These are phyloP conservation scores for Microctonus aethiopoides DNA, from an alignment of 2,888 invertebrate genomes.

Conservation along the genomic window DNA sequence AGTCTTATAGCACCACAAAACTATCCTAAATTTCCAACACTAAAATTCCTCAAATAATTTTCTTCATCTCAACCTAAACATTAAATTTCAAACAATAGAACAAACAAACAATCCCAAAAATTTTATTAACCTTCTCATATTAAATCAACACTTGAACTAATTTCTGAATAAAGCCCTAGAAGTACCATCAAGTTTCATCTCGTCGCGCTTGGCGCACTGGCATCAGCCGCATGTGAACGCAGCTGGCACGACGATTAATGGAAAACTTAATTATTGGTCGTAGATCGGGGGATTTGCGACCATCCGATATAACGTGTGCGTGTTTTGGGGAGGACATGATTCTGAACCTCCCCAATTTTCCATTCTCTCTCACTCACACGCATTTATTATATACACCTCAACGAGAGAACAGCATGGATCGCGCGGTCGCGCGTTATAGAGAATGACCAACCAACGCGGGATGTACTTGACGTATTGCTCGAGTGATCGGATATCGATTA, in stretches of 20 bases:
- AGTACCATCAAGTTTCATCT: background rate
- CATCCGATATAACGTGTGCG: conserved; percentile 16
- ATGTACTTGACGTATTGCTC: conserved; percentile 64
- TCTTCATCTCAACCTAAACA: too few species aligned
- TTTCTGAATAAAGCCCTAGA: background rate
- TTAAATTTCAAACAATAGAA: too few species aligned
- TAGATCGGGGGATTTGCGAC: conserved; percentile 38
- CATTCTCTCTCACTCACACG: conserved; percentile 9
- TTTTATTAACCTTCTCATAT: too few species aligned
- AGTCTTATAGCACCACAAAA: too few species aligned
- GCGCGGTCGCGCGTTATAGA: conserved; percentile 37
- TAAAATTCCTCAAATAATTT: too few species aligned
- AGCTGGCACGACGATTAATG: conserved; percentile 62
- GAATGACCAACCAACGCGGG: conserved; percentile 50
- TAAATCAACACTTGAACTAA: background rate
- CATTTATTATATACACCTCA: too few species aligned
- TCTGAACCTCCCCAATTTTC: background rate
- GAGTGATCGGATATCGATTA: conserved; percentile 64
- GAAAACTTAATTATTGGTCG: conserved; percentile 61
- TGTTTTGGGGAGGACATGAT: conserved; percentile 2
- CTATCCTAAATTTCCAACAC: too few species aligned
- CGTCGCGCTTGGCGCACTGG: background rate
- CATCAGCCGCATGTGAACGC: conserved; percentile 53
- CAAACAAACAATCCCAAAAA: too few species aligned
- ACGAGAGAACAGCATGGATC: conserved; percentile 25